A percentile compares a stretch with the other conserved stretches of the same genome.
phyloP scores from a whole-genome alignment of 92 coral and sea anemone genomes.

The Actinostola sp. region DNA sequence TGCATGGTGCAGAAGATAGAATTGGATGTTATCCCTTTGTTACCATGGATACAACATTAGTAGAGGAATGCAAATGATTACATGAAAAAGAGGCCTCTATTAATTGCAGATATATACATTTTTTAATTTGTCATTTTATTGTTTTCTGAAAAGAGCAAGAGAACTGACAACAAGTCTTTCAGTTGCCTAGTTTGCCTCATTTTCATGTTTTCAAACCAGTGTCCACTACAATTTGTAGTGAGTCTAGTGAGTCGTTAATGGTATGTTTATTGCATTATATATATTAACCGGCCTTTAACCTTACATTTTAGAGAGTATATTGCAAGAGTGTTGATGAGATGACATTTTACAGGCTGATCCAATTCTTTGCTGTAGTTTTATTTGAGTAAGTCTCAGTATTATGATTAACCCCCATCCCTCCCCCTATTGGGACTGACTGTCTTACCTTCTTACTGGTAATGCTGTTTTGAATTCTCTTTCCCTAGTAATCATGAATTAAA shows the following conservation, averaged over 20 bases:
- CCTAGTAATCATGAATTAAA: conserved; percentile 31
- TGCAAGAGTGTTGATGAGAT: conserved; percentile 90
- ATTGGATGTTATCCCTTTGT: too few species aligned
- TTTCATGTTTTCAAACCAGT: too few species aligned
- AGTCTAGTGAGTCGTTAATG: too few species aligned
- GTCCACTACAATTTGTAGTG: too few species aligned
- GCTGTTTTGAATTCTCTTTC: conserved; percentile 68
- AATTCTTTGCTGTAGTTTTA: conserved; percentile 94
- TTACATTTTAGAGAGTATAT: conserved; percentile 73
- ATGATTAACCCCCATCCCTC: not conserved
- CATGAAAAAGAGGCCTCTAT: too few species aligned
- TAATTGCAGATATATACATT: not conserved
- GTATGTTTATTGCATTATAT: not conserved
- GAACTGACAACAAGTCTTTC: too few species aligned
- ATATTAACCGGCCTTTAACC: not conserved
- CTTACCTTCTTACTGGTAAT: conserved; percentile 84
- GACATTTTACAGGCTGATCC: conserved; percentile 88
- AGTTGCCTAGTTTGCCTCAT: too few species aligned
- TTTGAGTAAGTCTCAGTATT: conserved; percentile 85
- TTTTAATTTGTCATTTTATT: too few species aligned
- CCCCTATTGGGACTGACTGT: not conserved
- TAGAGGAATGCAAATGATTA: too few species aligned
- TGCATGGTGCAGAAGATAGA: not conserved
- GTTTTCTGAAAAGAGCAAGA: too few species aligned
- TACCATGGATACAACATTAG: too few species aligned